Evolutionary conservation across 2,113 vertebrate genomes (phyloP).

Genomic region (Xenopus laevis): DNA sequence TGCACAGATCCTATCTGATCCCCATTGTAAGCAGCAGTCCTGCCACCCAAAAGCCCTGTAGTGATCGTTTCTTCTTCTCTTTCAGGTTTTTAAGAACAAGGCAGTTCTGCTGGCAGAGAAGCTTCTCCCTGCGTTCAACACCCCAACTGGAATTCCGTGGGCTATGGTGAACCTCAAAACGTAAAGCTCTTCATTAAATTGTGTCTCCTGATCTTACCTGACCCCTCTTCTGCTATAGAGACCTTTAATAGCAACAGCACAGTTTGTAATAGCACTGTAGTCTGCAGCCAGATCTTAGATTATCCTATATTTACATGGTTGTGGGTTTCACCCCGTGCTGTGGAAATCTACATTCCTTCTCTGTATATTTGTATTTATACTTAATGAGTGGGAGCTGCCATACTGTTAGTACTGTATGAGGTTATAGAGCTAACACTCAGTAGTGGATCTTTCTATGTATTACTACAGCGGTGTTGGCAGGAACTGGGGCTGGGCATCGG

Average conservation of each 20-base stretch:
- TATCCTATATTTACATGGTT: too few relatives aligned
- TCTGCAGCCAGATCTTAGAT: conserved; percentile 6
- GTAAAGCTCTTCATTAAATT: conserved; percentile 55
- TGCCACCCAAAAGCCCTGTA: too few relatives aligned
- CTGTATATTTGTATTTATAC: too few relatives aligned
- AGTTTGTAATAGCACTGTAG: background rate
- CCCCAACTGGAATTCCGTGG: conserved; percentile 97
- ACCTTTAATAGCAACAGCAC: too few relatives aligned
- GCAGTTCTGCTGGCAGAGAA: conserved; percentile 95
- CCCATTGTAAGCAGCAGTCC: too few relatives aligned
- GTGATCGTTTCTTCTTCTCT: background rate
- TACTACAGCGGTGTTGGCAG: conserved; percentile 84
- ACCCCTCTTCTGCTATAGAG: background rate
- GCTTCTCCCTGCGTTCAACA: conserved; percentile 96
- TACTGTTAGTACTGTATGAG: too few relatives aligned
- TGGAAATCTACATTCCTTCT: too few relatives aligned
- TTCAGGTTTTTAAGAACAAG: conserved; percentile 93
- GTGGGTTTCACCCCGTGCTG: too few relatives aligned
- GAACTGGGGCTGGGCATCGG: conserved; percentile 98
- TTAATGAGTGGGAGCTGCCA: too few relatives aligned
- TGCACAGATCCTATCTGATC: too few relatives aligned
- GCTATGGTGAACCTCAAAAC: conserved; percentile 99
- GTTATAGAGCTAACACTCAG: too few relatives aligned
- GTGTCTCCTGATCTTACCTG: conserved; percentile 2
- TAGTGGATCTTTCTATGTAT: too few relatives aligned